Percentiles rank a stretch among this genome's conserved stretches.
These are phyloP conservation scores for Anastrepha ludens DNA, from an alignment of 1,140 invertebrate genomes.

Conservation along the genomic window DNA sequence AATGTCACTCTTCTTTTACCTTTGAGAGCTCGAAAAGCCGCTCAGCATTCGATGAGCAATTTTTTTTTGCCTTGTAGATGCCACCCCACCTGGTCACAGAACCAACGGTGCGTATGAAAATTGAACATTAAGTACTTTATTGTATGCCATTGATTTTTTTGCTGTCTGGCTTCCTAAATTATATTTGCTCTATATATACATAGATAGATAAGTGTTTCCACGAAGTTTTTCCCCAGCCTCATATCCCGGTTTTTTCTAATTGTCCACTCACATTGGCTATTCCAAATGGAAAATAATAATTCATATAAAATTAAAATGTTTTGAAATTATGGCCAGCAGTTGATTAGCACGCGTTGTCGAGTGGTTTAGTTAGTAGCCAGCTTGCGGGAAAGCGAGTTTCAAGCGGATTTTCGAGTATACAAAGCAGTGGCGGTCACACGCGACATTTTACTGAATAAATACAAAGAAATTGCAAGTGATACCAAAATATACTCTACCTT, in stretches of 20 bases:
- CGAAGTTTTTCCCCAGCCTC: neutral
- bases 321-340: slow-evolving; percentile 40
- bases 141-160: neutral
- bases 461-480: neutral
- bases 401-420: neutral
- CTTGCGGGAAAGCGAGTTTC: neutral
- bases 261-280: neutral
- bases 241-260: neutral
- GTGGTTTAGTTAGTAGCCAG: neutral
- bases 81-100: neutral
- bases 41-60: slow-evolving; percentile 54
- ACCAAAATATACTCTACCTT: neutral
- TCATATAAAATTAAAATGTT: slow-evolving; percentile 36
- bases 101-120: slow-evolving; percentile 50
- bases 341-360: slow-evolving; percentile 2
- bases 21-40: neutral
- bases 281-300: slow-evolving; percentile 16
- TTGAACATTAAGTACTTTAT: neutral
- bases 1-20: neutral
- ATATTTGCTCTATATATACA: neutral
- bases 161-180: neutral
- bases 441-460: neutral
- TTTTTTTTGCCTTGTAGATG: slow-evolving; percentile 56
- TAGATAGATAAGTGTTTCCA: neutral
- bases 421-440: neutral